Evolutionary conservation across 2,888 invertebrate genomes (phyloP), one percentile per base, ranked within the genome.

Genomic region (Agriopis aurantiaria): DNA sequence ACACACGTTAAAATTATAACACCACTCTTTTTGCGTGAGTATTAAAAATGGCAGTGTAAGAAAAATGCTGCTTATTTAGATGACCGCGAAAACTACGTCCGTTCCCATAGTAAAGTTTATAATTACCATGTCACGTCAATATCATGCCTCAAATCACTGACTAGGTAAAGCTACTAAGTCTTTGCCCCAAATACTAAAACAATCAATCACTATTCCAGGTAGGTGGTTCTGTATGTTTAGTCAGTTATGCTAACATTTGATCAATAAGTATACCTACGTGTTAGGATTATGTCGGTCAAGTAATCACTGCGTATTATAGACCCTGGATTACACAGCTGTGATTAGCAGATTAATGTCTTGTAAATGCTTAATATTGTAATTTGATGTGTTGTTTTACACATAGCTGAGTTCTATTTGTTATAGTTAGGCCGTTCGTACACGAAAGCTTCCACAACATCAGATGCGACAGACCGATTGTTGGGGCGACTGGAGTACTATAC

Each of bases 241-340:
- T 61, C 46, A 55, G 62, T 67, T 62, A 61, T 46, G 66, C 51
- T 68, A 73, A 71, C 65, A 59, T 72, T 72, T 65, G 61, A 70
- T 65, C 52, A 48, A 43, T 10, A 43, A 8, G 43, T 8, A 43
- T 33, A 33, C 33, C 43, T 33, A n/a, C 53, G n/a, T 63, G 62
- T 67, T 40, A n/a, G 52, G 68, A 63, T 68, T 68, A 68, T 57
- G 46, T 52, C 17, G 51, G 63, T 63, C 68, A 63, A 63, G 57
- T 58, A 57, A 68, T 63, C 68, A 57, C 40, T 62, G 57, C 55
- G 60, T 43, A 68, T 51, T 67, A 62, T 68, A 51, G 68, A 10
- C 52, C 9, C 9, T 49, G 49, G 49, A 60, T 64, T 69, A 65
- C 69, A 51, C 53, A 58, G 68, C 8, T 48, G 23, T 49, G 55